These are phyloP conservation scores for Trididemnum nubilum DNA, from an alignment of 23 tunicate genomes.

Conservation along the genomic window DNA sequence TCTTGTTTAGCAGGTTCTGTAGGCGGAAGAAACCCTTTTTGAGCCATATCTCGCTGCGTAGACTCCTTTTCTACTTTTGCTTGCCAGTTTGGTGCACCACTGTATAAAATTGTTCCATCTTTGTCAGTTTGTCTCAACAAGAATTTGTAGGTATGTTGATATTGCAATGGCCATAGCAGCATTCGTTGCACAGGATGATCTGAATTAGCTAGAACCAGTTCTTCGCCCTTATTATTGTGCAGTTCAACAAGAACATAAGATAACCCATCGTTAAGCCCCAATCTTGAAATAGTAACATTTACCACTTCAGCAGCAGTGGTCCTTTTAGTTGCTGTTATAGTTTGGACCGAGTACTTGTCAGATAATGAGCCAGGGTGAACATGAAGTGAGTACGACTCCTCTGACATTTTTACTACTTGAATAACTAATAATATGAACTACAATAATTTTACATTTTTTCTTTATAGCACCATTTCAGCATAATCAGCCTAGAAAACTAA, in stretches of 20 bases:
- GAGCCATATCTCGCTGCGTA: conserved; percentile 48
- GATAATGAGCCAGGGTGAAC: conserved; percentile 42
- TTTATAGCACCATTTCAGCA: too few relatives aligned
- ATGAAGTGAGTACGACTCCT: conserved; percentile 27
- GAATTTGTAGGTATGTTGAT: conserved; percentile 57
- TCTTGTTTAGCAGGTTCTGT: conserved; percentile 38
- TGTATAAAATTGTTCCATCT: conserved; percentile 52
- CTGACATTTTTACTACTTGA: neutral
- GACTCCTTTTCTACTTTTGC: conserved; percentile 46
- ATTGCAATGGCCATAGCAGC: conserved; percentile 71
- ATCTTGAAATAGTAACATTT: conserved; percentile 5
- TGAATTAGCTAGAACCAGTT: conserved; percentile 41
- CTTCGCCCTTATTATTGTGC: conserved; percentile 54
- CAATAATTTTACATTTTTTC: too few relatives aligned
- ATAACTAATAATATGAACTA: too few relatives aligned
- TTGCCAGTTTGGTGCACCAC: conserved; percentile 44
- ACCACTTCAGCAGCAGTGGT: conserved; percentile 63
- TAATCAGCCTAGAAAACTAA: too few relatives aligned
- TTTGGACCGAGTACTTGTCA: conserved; percentile 1
- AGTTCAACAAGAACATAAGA: conserved; percentile 52
- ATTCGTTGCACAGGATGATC: conserved; percentile 70
- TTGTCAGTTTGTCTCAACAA: conserved; percentile 49
- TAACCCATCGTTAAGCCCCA: conserved; percentile 19
- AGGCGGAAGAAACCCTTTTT: conserved; percentile 59
- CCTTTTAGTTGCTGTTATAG: conserved; percentile 41